phyloP scores from a whole-genome alignment of 2,113 vertebrate species.

The Corythornis cristatus region DNA sequence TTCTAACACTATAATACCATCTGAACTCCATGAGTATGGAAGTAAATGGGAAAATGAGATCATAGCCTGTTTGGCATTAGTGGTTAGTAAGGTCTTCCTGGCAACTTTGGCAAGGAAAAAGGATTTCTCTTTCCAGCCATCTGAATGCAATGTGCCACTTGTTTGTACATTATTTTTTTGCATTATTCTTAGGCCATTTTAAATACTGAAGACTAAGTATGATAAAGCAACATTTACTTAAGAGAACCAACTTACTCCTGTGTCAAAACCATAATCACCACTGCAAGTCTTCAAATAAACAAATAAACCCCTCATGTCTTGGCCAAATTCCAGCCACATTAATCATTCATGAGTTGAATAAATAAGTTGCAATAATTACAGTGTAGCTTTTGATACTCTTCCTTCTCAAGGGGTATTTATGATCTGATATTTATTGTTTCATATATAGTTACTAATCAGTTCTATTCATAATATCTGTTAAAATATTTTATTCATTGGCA shows the following conservation, averaged over 20 bases:
- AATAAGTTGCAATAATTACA: not conserved
- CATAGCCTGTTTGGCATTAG: not conserved
- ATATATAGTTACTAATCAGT: not conserved
- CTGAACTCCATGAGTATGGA: not conserved
- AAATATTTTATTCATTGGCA: not conserved
- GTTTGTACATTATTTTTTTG: not conserved
- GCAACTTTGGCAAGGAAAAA: not conserved
- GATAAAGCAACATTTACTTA: not conserved
- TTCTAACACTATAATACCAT: not conserved
- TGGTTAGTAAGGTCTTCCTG: not conserved
- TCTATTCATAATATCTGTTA: not conserved
- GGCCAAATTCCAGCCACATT: not conserved
- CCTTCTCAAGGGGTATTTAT: not conserved
- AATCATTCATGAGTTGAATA: not conserved
- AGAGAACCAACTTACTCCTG: not conserved
- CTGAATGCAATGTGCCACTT: not conserved
- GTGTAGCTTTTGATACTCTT: not conserved
- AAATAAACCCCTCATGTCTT: not conserved
- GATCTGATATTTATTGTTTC: not conserved
- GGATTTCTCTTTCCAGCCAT: not conserved
- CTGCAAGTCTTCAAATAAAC: not conserved
- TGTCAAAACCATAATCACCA: not conserved
- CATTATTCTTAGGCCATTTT: not conserved
- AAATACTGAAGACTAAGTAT: not conserved
- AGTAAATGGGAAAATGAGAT: not conserved